Evolutionary conservation across 2,113 vertebrate genomes (phyloP).

Genomic region (Macrotus californicus): DNA sequence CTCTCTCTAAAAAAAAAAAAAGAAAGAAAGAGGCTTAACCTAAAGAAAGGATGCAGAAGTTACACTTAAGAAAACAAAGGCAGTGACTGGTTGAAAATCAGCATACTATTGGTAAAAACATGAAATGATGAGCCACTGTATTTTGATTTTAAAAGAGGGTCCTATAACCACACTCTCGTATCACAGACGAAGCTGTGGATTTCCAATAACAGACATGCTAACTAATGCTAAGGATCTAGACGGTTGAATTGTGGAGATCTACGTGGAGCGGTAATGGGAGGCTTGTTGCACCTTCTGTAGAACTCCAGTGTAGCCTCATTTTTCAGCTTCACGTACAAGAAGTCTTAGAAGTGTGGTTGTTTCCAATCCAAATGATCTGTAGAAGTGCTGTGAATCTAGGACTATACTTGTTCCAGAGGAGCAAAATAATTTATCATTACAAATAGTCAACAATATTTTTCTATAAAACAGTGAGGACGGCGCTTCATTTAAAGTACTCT

Average conservation of each 20-base stretch:
- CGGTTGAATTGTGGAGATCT: background rate
- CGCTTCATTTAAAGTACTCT: background rate
- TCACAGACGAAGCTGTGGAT: background rate
- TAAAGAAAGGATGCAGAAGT: background rate
- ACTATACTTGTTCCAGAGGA: background rate
- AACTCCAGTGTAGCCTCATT: background rate
- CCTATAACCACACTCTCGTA: background rate
- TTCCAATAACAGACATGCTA: background rate
- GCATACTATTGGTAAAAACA: background rate
- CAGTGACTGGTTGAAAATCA: background rate
- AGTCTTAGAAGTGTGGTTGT: background rate
- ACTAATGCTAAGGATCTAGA: background rate
- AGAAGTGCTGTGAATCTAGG: background rate
- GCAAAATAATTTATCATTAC: background rate
- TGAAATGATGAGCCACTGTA: background rate
- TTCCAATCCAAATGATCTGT: background rate
- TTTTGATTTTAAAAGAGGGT: background rate
- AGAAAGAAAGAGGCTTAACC: background rate
- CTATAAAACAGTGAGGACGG: background rate
- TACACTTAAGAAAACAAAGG: background rate
- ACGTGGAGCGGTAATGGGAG: background rate
- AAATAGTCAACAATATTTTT: background rate
- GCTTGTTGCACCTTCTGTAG: background rate
- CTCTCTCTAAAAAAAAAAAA: too few species aligned
- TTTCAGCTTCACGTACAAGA: background rate